A percentile compares a stretch with the other conserved stretches of the same genome.
These are phyloP conservation scores for Pangasianodon gigas DNA, from an alignment of 2,113 vertebrate species.

Conservation along the genomic window DNA sequence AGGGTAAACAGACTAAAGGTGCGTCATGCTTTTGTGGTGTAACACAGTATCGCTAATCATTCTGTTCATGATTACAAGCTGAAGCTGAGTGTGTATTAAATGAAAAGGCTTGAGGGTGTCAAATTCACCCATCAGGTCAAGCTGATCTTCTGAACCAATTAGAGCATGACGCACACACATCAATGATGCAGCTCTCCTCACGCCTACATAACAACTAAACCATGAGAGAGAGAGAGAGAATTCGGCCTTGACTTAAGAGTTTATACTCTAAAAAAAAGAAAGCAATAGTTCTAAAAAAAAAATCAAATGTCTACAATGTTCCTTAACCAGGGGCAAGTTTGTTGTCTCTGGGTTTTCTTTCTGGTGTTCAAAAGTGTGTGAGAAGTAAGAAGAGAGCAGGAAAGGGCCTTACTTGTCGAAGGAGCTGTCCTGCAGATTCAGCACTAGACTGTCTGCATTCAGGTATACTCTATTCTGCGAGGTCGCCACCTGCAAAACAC, in stretches of 20 bases:
- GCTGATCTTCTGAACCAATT: slow-evolving; percentile 18
- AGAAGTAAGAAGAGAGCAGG: neutral
- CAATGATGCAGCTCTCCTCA: slow-evolving; percentile 1
- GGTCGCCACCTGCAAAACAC: slow-evolving; percentile 75
- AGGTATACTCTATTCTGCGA: slow-evolving; percentile 94
- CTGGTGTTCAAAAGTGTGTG: neutral
- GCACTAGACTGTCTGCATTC: slow-evolving; percentile 86
- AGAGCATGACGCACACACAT: slow-evolving; percentile 10
- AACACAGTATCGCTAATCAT: neutral
- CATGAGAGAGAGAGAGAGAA: neutral
- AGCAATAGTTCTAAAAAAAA: neutral
- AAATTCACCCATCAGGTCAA: slow-evolving; percentile 12
- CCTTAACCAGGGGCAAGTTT: neutral
- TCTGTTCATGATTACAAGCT: neutral
- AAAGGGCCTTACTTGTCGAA: slow-evolving; percentile 80
- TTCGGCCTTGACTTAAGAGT: neutral
- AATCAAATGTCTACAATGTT: neutral
- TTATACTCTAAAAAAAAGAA: neutral
- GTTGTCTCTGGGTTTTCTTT: neutral
- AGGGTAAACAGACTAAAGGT: neutral
- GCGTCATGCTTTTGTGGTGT: neutral
- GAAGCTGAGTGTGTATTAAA: slow-evolving; percentile 1
- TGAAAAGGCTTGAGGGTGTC: slow-evolving; percentile 4
- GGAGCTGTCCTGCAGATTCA: slow-evolving; percentile 86
- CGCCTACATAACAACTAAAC: neutral